These are phyloP conservation scores for human DNA, from an alignment of 2,113 vertebrate species.

Conservation along the genomic window DNA sequence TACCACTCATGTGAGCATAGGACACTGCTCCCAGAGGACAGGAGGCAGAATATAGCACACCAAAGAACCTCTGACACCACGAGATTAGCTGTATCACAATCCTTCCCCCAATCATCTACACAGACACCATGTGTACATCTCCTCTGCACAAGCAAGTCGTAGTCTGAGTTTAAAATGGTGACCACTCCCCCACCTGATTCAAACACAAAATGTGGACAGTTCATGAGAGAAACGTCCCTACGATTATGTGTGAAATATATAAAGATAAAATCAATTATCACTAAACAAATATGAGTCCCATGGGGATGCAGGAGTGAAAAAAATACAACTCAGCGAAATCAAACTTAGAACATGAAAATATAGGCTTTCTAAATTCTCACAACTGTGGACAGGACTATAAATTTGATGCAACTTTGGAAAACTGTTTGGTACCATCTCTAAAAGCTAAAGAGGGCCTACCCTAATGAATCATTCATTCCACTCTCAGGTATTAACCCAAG, in stretches of 20 bases:
- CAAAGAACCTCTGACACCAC: background rate
- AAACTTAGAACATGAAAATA: background rate
- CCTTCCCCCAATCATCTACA: background rate
- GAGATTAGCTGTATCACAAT: background rate
- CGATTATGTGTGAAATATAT: background rate
- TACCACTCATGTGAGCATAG: background rate
- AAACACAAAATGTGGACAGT: background rate
- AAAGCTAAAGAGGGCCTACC: background rate
- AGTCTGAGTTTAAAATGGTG: background rate
- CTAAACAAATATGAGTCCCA: background rate
- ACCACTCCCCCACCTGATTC: background rate
- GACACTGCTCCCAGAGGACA: background rate
- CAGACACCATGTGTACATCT: background rate
- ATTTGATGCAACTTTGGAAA: background rate
- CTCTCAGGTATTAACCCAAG: background rate
- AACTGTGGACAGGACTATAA: background rate
- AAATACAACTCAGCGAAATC: background rate
- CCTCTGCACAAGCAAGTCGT: background rate
- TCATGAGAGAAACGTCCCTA: background rate
- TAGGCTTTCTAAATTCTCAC: background rate
- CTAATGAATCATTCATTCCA: background rate
- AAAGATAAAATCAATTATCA: background rate
- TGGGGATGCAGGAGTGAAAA: background rate
- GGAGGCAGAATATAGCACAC: background rate
- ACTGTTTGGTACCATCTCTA: background rate